phyloP scores from a whole-genome alignment of 2,113 vertebrate species.

The Hirundichthys speculiger region DNA sequence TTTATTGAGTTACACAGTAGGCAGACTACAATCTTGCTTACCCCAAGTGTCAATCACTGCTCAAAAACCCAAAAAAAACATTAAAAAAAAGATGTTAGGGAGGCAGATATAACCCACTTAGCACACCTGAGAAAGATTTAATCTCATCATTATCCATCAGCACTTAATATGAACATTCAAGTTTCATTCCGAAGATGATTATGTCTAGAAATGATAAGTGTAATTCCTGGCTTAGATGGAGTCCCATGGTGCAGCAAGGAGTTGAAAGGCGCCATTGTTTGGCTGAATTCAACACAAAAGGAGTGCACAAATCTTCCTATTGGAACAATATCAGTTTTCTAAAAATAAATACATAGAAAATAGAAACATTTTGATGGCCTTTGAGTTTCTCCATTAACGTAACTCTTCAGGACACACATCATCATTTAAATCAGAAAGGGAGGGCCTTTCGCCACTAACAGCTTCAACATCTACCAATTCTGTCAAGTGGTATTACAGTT shows the following conservation, averaged over 20 bases:
- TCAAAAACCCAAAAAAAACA: constrained; percentile 32
- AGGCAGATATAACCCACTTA: constrained; percentile 25
- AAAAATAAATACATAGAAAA: constrained; percentile 51
- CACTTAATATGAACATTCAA: constrained; percentile 12
- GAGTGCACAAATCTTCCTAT: constrained; percentile 7
- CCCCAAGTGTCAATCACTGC: constrained; percentile 8
- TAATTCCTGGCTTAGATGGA: constrained; percentile 3
- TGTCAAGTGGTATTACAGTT: neutral
- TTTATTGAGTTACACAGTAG: constrained; percentile 56
- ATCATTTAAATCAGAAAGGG: constrained; percentile 17
- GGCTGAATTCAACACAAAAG: neutral
- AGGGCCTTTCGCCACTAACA: neutral
- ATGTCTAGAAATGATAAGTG: neutral
- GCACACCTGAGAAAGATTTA: constrained; percentile 26
- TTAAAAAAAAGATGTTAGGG: constrained; percentile 29
- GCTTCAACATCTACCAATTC: neutral
- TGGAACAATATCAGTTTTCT: constrained; percentile 11
- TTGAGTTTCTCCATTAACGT: neutral
- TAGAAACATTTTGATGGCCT: neutral
- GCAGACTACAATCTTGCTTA: constrained; percentile 21
- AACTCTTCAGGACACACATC: constrained; percentile 11
- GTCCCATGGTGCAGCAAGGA: neutral
- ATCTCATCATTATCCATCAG: constrained; percentile 14
- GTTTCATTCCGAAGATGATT: constrained; percentile 8
- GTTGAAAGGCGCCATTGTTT: neutral